Base-by-base conservation (phyloP, 2,113 vertebrate genomes). In the Poecilia latipinna region DNA sequence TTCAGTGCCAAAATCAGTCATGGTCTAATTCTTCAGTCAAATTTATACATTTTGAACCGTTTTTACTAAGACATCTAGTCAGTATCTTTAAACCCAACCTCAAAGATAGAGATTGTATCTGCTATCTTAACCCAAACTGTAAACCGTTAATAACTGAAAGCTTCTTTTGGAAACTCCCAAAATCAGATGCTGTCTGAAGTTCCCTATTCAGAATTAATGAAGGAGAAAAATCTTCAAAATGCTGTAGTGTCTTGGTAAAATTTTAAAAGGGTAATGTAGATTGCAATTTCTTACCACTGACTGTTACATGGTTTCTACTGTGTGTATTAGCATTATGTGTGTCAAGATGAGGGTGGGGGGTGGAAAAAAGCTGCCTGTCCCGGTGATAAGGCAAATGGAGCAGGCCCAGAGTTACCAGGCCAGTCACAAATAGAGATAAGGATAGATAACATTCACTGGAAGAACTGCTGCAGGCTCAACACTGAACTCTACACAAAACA, bases 351-450 rank as follows among this genome's bases (percentile, higher is more conserved):
- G 26, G 11, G 33, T 37, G 42, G 32, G 19, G 48, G 22, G 8
- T 10, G 28, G 62, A 31, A 71, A 85, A 85, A 79, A 88, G 70
- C 75, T 75, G 82, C 72, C 82, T 90, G 80, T 84, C 80, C 82
- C 62, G 60, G 88, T 83, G 93, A 94, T 94, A 93, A 90, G 90
- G 71, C 57, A 12, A 11, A 80, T 82, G 87, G 86, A 90, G 88
- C 87, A 84, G 80, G 61, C 85, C 87, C 85, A 89, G 88, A 93
- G 93, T 92, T 92, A 85, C 89, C 89, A 82, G 92, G 90, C 88
- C 87, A 89, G 90, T 93, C 91, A 88, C 91, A 93, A 86, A 85
- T 70, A 82, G 64, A 91, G 93, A 94, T 94, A 94, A 94, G 86
- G 83, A 68, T 77, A 90, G 93, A 94, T 93, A 94, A 90, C 83